phyloP scores from a whole-genome alignment of 2,797 vertebrate genomes.

The Bucorvus abyssinicus region DNA sequence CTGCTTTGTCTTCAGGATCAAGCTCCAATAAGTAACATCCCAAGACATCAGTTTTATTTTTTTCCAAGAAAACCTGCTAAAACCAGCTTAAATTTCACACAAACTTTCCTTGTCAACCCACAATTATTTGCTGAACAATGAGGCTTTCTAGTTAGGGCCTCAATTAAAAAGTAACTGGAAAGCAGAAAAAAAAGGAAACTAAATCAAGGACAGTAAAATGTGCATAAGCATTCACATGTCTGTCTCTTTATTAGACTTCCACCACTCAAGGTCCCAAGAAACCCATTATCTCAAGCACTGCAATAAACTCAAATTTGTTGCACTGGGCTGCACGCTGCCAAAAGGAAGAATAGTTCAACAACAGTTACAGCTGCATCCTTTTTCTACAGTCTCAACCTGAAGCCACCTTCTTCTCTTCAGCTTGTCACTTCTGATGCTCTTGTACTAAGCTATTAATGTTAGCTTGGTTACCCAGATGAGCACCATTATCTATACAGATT shows the following conservation, averaged over 20 bases:
- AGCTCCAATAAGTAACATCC: neutral
- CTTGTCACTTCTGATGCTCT: neutral
- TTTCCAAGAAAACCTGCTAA: neutral
- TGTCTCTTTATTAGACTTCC: neutral
- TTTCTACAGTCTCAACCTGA: neutral
- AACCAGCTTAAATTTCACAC: neutral
- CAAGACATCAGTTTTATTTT: neutral
- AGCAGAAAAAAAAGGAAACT: neutral
- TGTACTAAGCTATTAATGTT: neutral
- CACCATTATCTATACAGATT: neutral
- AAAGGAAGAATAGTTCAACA: neutral
- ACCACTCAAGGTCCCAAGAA: neutral
- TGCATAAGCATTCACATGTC: neutral
- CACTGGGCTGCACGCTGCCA: neutral
- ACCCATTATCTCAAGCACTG: neutral
- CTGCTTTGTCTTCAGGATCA: neutral
- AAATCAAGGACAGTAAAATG: neutral
- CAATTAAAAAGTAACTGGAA: neutral
- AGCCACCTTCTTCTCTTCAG: neutral
- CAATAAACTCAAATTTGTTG: neutral
- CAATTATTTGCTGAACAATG: neutral
- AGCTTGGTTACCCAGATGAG: neutral
- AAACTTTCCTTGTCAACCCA: neutral
- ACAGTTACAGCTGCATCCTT: neutral
- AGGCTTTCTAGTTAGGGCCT: neutral